Evolutionary conservation across 2,888 invertebrate species (phyloP), one percentile per base, ranked within the genome.

Genomic region (Luffia ferchaultella): DNA sequence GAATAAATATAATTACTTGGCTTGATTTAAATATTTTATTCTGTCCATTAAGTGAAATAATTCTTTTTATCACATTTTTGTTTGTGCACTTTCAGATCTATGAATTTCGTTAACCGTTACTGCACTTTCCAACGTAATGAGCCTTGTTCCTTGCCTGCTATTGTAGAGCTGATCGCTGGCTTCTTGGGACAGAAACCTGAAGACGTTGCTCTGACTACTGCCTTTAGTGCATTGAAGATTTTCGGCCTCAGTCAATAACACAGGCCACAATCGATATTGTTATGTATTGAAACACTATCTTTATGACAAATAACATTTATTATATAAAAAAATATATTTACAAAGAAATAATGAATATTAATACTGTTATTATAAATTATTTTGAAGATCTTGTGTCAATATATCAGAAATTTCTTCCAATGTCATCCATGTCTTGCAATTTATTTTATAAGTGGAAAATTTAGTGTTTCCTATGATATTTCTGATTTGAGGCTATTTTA

Each of bases 101-200:
- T 91, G 85, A 90, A 87, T 58, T 93, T 92, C 76, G 85, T 94
- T 63, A 91, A 93, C 69, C 88, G 96, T 59, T 96, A 96, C 79
- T 96, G 96, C 78, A 95, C 96, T 56, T 97, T 97, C 84, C 96
- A 97, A 80, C 88, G 97, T 60, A 97, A 97, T 76, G 97, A 97
- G 80, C 97, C 97, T 0, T 97, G 97, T 76, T 93, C 96, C 45
- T 79, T 97, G 58, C 95, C 97, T 9, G 95, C 95, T 44, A 91
- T 96, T 49, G 93, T 96, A 45, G 97, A 97, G 77, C 90, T 97
- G 88, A 91, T 96, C 57, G 95, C 96, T n/a, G 95, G 95, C 17
- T 95, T 96, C 73, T 90, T 95, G 84, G 89, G 89, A 49, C 91
- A 90, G 68, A 89, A 90, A 44, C 94, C 96, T 0, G 95, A 95